These are phyloP conservation scores for Telmatochromis sp. DNA, from an alignment of 2,113 vertebrate genomes.

Conservation along the genomic window DNA sequence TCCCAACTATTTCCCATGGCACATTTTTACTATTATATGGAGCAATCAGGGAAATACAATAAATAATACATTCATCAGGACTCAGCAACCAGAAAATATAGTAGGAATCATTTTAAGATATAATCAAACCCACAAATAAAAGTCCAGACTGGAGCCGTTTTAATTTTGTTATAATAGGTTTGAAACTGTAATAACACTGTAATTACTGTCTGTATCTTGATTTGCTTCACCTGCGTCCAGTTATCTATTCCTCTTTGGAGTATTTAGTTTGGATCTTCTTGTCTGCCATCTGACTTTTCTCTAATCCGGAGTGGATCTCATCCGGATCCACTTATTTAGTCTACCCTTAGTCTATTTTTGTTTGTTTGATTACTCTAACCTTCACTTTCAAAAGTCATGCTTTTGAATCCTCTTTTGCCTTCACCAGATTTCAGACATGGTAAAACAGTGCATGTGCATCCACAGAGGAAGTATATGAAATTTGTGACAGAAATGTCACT, in stretches of 20 bases:
- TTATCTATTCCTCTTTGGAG: neutral
- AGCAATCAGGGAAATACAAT: neutral
- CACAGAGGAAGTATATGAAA: neutral
- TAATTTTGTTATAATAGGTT: neutral
- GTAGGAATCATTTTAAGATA: neutral
- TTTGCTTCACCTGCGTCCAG: neutral
- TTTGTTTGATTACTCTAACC: neutral
- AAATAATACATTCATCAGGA: neutral
- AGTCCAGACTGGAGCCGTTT: neutral
- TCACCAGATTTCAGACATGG: neutral
- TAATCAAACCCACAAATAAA: neutral
- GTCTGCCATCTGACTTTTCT: neutral
- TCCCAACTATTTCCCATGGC: slow-evolving; percentile 16
- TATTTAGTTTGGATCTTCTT: neutral
- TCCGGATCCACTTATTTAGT: neutral
- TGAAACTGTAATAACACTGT: neutral
- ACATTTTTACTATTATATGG: neutral
- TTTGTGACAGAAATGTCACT: neutral
- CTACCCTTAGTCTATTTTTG: neutral
- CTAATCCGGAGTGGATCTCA: neutral
- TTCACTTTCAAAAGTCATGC: neutral
- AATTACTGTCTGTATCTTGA: neutral
- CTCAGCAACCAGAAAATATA: neutral
- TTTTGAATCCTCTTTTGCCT: neutral
- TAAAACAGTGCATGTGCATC: neutral